Evolutionary conservation across 2,113 vertebrate genomes (phyloP).

Genomic region (Poicephalus meyeri): DNA sequence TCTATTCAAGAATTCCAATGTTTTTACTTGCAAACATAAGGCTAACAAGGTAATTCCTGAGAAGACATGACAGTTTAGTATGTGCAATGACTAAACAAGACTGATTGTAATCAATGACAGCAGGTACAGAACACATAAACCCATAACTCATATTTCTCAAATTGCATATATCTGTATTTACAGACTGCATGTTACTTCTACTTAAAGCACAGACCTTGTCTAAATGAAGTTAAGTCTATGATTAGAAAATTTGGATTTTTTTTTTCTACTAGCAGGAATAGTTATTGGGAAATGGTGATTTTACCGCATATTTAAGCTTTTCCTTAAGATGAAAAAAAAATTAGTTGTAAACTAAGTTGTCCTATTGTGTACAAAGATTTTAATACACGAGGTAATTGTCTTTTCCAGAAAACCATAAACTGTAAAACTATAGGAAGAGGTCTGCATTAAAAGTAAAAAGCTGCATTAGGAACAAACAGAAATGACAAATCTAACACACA

Average conservation of each 20-base stretch:
- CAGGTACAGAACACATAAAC: neutral
- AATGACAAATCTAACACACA: neutral
- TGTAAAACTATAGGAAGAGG: neutral
- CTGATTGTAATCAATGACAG: neutral
- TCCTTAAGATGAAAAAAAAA: neutral
- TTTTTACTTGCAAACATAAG: neutral
- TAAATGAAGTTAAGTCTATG: neutral
- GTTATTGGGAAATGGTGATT: neutral
- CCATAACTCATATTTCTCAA: neutral
- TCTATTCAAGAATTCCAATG: neutral
- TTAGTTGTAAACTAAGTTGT: neutral
- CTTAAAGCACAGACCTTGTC: neutral
- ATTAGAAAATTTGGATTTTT: neutral
- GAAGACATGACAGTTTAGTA: constrained; percentile 8
- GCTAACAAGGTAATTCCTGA: constrained; percentile 16
- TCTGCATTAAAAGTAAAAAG: neutral
- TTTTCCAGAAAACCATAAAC: neutral
- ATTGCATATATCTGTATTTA: neutral
- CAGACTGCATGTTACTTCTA: neutral
- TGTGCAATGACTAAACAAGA: neutral
- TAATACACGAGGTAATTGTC: neutral
- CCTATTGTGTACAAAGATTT: neutral
- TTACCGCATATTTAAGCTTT: neutral
- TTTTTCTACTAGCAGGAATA: neutral
- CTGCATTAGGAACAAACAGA: neutral